phyloP scores from a whole-genome alignment of 2,797 vertebrate species.

The Labeo calbasu region DNA sequence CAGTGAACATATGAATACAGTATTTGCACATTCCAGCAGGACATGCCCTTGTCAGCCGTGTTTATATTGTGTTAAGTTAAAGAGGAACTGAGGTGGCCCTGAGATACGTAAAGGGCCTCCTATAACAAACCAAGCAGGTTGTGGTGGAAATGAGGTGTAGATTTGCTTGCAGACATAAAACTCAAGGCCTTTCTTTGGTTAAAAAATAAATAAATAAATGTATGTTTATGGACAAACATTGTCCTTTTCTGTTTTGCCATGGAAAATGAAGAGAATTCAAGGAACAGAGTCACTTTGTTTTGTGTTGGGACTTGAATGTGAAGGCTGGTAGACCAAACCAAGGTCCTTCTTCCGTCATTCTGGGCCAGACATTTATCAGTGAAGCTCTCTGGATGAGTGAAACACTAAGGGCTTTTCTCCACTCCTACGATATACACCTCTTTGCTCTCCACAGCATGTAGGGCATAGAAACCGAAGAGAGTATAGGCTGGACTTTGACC shows the following conservation, averaged over 20 bases:
- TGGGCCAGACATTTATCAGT: constrained; percentile 27
- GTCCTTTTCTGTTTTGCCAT: constrained; percentile 22
- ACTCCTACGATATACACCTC: constrained; percentile 17
- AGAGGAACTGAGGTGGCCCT: constrained; percentile 11
- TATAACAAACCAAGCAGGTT: constrained; percentile 14
- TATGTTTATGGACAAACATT: constrained; percentile 27
- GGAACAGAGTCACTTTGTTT: constrained; percentile 32
- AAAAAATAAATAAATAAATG: not conserved
- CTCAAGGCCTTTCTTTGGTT: not conserved
- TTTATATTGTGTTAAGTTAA: constrained; percentile 23
- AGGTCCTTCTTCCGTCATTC: constrained; percentile 45
- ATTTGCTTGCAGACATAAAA: not conserved
- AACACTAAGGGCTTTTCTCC: constrained; percentile 31
- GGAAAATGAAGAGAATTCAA: not conserved
- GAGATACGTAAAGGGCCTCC: not conserved
- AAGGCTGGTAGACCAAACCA: constrained; percentile 48
- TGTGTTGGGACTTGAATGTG: constrained; percentile 44
- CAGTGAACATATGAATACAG: not conserved
- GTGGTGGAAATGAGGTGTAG: not conserved
- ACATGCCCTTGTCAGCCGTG: constrained; percentile 39
- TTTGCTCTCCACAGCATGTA: constrained; percentile 23
- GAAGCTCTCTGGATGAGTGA: constrained; percentile 51
- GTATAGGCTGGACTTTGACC: constrained; percentile 53
- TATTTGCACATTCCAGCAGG: constrained; percentile 39
- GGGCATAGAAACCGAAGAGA: constrained; percentile 50